A percentile compares a stretch with the other conserved stretches of the same genome.
Evolutionary conservation across 2,888 invertebrate genomes (phyloP).

Genomic region (Chaetogeoica ovagalla): DNA sequence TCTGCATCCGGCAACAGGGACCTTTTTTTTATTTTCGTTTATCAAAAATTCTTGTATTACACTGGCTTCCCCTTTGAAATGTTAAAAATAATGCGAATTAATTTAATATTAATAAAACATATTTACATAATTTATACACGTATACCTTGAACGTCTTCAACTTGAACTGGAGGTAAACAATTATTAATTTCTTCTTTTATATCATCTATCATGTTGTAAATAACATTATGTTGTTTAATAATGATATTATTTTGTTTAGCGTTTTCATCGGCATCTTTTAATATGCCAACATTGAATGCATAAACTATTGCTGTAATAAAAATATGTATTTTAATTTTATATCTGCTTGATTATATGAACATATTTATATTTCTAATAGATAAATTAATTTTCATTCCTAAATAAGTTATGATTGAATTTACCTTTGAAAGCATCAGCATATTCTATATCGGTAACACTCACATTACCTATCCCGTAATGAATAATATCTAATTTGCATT

Average conservation of each 20-base stretch:
- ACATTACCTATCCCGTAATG: constrained; percentile 90
- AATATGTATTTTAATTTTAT: neutral
- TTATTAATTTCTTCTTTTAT: constrained; percentile 76
- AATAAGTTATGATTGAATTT: constrained; percentile 46
- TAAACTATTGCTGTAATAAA: constrained; percentile 73
- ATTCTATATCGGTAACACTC: constrained; percentile 79
- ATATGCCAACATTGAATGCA: constrained; percentile 78
- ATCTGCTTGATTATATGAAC: no score
- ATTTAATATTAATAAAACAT: neutral
- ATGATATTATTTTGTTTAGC: constrained; percentile 64
- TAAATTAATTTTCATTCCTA: neutral
- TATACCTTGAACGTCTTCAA: constrained; percentile 77
- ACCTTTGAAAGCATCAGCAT: constrained; percentile 74
- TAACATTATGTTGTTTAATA: constrained; percentile 80
- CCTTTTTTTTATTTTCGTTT: constrained; percentile 76
- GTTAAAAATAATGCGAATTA: constrained; percentile 6
- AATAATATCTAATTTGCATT: constrained; percentile 80
- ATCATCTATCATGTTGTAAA: constrained; percentile 90
- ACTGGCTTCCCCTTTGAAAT: constrained; percentile 73
- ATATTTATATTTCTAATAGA: neutral
- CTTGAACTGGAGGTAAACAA: constrained; percentile 71
- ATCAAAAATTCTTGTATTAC: constrained; percentile 83
- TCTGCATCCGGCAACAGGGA: constrained; percentile 86
- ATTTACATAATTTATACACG: neutral
- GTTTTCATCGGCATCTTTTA: constrained; percentile 60